A percentile compares a stretch with the other conserved stretches of the same genome.
Evolutionary conservation across 2,888 invertebrate species (phyloP).

Genomic region (Athrips mouffetella): DNA sequence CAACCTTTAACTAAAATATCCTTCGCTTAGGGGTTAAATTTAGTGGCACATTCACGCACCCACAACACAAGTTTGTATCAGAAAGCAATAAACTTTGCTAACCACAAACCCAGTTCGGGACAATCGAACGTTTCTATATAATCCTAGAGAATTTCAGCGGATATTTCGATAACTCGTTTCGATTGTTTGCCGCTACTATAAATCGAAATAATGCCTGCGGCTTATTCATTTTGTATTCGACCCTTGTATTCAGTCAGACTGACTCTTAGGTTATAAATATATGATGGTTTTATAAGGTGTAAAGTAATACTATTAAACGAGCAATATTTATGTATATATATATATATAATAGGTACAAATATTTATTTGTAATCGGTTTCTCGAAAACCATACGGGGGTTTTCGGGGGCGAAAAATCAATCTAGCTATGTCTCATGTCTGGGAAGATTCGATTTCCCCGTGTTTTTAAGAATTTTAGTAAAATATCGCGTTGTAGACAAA

Average conservation of each 20-base stretch:
- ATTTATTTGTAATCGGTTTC: too few species aligned
- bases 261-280: neutral
- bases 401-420: too few species aligned
- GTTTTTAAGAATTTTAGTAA: too few species aligned
- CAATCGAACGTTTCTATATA: constrained; percentile 14
- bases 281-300: too few species aligned
- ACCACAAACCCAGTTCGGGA: neutral
- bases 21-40: constrained; percentile 1
- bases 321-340: too few species aligned
- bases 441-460: too few species aligned
- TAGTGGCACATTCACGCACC: neutral
- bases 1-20: neutral
- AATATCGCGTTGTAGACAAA: too few species aligned
- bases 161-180: constrained; percentile 35
- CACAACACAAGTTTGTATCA: constrained; percentile 5
- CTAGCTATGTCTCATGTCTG: too few species aligned
- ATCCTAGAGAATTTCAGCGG: constrained; percentile 28
- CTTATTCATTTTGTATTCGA: constrained; percentile 41
- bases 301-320: too few species aligned
- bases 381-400: too few species aligned
- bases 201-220: constrained; percentile 43
- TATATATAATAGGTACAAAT: too few species aligned
- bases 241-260: constrained; percentile 24
- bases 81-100: constrained; percentile 6
- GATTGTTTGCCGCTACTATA: constrained; percentile 25